A percentile compares a stretch with the other conserved stretches of the same genome.
These are phyloP conservation scores for Caenorhabditis plicata DNA, from an alignment of 2,888 invertebrate genomes.

Conservation along the genomic window DNA sequence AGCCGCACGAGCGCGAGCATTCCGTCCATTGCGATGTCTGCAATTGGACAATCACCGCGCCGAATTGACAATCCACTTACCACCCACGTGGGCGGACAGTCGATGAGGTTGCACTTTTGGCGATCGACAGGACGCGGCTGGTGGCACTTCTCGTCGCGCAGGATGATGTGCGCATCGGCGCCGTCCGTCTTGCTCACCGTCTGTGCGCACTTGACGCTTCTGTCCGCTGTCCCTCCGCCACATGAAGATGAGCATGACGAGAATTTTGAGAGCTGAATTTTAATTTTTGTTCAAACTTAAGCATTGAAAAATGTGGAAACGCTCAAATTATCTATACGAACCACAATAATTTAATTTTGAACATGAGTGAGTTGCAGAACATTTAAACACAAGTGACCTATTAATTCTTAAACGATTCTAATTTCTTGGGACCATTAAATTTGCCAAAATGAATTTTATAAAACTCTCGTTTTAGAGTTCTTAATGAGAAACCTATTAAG, in stretches of 20 bases:
- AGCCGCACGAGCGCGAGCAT: slow-evolving; percentile 89
- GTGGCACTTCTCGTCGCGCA: slow-evolving; percentile 90
- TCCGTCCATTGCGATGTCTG: slow-evolving; percentile 67
- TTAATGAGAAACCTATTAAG: no score
- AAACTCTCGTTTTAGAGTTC: no score
- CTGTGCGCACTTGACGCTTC: slow-evolving; percentile 80
- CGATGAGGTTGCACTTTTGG: slow-evolving; percentile 84
- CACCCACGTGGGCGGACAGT: slow-evolving; percentile 87
- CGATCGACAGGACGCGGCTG: slow-evolving; percentile 69
- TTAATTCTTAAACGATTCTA: no score
- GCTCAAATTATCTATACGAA: no score
- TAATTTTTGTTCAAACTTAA: no score
- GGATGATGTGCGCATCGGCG: slow-evolving; percentile 83
- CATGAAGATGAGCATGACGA: slow-evolving; percentile 82
- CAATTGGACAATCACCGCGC: slow-evolving; percentile 39
- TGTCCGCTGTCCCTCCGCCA: slow-evolving; percentile 87
- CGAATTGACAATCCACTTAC: slow-evolving; percentile 11
- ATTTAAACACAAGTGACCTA: no score
- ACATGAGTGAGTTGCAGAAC: no score
- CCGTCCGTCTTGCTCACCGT: slow-evolving; percentile 66
- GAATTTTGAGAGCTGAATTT: slow-evolving; percentile 37
- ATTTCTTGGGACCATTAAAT: no score
- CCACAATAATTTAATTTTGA: no score
- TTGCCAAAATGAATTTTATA: no score
- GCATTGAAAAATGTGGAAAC: no score